phyloP scores from a whole-genome alignment of 2,888 invertebrate genomes.

The Eugnorisma glareosa region DNA sequence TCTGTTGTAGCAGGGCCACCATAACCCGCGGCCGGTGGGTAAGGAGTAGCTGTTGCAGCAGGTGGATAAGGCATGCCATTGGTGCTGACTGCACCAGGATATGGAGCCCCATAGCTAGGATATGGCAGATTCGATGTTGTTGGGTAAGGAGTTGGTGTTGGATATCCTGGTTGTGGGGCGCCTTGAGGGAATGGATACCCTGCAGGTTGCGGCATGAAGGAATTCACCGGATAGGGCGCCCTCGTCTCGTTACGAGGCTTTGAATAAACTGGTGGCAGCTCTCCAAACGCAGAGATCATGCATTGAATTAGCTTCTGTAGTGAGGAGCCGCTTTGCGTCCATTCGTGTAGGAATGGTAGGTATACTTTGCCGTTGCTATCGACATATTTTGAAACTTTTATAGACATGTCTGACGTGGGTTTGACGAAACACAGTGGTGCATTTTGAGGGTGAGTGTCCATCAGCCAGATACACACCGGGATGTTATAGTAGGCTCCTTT shows the following conservation, averaged over 20 bases:
- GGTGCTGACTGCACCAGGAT: slow-evolving; percentile 76
- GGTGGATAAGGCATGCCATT: slow-evolving; percentile 79
- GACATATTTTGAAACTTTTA: slow-evolving; percentile 98
- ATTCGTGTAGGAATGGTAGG: slow-evolving; percentile 98
- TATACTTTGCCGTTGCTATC: slow-evolving; percentile 99
- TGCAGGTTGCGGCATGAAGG: slow-evolving; percentile 86
- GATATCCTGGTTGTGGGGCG: slow-evolving; percentile 64
- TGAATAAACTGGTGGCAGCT: slow-evolving; percentile 98
- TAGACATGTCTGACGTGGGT: slow-evolving; percentile 98
- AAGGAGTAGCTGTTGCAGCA: slow-evolving; percentile 75
- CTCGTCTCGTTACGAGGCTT: slow-evolving; percentile 92
- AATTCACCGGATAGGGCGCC: slow-evolving; percentile 90
- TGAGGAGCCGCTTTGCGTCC: slow-evolving; percentile 96
- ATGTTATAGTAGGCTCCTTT: slow-evolving; percentile 98
- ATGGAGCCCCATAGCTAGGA: slow-evolving; percentile 87
- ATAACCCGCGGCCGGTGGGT: slow-evolving; percentile 78
- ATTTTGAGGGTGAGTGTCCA: slow-evolving; percentile 99
- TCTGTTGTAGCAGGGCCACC: slow-evolving; percentile 80
- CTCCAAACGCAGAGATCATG: slow-evolving; percentile 97
- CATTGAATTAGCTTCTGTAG: slow-evolving; percentile 96
- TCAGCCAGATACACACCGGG: slow-evolving; percentile 98
- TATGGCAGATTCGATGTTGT: slow-evolving; percentile 86
- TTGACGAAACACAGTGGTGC: slow-evolving; percentile 98
- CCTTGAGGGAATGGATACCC: slow-evolving; percentile 83
- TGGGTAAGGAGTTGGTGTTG: slow-evolving; percentile 85